Percentiles rank a stretch among this genome's conserved stretches.
These are phyloP conservation scores for Callosobruchus maculatus DNA, from an alignment of 2,888 invertebrate genomes.

Conservation along the genomic window DNA sequence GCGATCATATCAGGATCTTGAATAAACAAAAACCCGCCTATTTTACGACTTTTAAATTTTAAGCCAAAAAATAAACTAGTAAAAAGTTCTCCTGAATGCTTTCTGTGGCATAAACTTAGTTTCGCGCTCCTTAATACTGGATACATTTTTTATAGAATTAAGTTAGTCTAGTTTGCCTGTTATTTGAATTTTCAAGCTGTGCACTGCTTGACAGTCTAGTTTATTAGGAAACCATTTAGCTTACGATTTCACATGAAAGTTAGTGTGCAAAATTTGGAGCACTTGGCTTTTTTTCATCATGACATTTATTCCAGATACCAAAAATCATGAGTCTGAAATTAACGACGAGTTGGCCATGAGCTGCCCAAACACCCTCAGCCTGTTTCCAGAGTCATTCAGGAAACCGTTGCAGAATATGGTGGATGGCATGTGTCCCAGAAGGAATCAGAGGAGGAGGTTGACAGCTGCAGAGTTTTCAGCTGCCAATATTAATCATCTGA, in stretches of 20 bases:
- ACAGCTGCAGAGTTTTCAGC: conserved; percentile 69
- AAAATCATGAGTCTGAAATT: conserved; percentile 44
- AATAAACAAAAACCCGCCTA: no score
- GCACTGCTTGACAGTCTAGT: no score
- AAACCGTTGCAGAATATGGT: conserved; percentile 82
- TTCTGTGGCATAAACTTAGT: no score
- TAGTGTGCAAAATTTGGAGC: not conserved
- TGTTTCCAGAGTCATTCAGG: conserved; percentile 80
- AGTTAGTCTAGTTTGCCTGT: no score
- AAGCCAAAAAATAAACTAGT: no score
- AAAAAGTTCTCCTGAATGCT: no score
- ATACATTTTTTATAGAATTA: no score
- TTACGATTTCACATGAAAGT: not conserved
- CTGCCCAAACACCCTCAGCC: conserved; percentile 81
- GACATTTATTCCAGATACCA: conserved; percentile 14
- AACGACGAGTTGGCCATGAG: conserved; percentile 60
- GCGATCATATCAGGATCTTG: no score
- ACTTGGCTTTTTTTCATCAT: not conserved
- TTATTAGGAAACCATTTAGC: no score
- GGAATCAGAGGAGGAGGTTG: conserved; percentile 58
- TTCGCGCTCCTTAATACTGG: no score
- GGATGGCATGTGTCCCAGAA: conserved; percentile 72
- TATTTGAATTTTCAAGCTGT: no score
- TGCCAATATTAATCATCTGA: conserved; percentile 81
- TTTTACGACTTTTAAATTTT: no score